Conservation (phyloP, 2,113 vertebrate species). For the Hyaena hyaena region DNA sequence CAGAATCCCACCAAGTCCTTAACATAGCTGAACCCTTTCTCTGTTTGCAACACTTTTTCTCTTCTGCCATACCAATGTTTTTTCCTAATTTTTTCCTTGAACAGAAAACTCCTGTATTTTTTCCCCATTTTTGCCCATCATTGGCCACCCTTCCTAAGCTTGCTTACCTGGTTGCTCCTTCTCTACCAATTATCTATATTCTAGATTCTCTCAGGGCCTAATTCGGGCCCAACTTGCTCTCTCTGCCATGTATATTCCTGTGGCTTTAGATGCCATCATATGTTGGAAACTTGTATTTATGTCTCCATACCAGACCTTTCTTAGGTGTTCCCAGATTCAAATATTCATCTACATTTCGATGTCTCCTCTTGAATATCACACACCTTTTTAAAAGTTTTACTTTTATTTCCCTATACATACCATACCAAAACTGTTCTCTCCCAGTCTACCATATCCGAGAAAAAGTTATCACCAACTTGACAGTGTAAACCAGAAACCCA, state of each 20-base stretch:
- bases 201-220: neutral
- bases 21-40: neutral
- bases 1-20: neutral
- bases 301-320: neutral
- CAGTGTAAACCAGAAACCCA: neutral
- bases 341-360: neutral
- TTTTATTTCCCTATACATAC: neutral
- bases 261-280: neutral
- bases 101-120: neutral
- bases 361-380: neutral
- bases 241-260: neutral
- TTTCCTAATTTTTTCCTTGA: neutral
- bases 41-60: neutral
- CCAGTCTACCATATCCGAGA: neutral
- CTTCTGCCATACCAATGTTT: neutral
- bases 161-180: neutral
- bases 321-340: neutral
- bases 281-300: neutral
- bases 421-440: neutral
- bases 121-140: accelerated
- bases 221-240: neutral
- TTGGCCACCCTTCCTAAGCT: neutral
- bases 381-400: neutral
- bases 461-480: neutral
- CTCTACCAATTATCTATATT: neutral